Evolutionary conservation across 2,797 vertebrate genomes (phyloP).

Genomic region (Scolopax rusticola): DNA sequence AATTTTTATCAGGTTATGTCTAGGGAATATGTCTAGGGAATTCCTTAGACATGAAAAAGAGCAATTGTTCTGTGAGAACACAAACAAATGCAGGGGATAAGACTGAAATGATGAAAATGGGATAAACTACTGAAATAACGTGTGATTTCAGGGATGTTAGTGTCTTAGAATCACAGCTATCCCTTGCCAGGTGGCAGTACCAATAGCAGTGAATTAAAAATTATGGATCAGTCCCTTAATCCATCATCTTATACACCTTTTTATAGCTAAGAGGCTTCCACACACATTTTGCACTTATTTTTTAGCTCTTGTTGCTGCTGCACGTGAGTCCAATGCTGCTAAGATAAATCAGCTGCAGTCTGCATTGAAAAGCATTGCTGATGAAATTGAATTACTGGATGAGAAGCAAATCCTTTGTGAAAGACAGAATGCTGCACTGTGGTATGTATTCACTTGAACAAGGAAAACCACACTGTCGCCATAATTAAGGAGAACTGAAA

Average conservation of each 20-base stretch:
- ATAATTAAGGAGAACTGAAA: background rate
- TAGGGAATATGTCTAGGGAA: background rate
- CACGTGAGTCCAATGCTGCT: slow-evolving; percentile 59
- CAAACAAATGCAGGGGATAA: background rate
- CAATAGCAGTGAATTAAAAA: background rate
- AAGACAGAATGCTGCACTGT: slow-evolving; percentile 61
- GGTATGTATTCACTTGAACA: slow-evolving; percentile 40
- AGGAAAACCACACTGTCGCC: background rate
- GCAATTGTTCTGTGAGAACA: background rate
- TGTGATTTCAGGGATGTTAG: background rate
- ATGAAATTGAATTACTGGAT: slow-evolving; percentile 48
- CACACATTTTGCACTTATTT: background rate
- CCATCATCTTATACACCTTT: background rate
- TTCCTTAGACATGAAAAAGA: background rate
- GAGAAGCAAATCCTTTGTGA: slow-evolving; percentile 57
- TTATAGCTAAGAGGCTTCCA: background rate
- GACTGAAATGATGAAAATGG: too few species aligned
- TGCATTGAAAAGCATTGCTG: slow-evolving; percentile 35
- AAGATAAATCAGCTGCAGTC: slow-evolving; percentile 74
- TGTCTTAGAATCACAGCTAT: background rate
- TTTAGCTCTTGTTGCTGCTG: slow-evolving; percentile 80
- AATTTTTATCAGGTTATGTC: background rate
- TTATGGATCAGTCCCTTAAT: background rate
- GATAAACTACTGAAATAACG: background rate
- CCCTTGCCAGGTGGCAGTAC: background rate